Evolutionary conservation across 2,888 invertebrate genomes (phyloP).

Genomic region (Lapara coniferarum): DNA sequence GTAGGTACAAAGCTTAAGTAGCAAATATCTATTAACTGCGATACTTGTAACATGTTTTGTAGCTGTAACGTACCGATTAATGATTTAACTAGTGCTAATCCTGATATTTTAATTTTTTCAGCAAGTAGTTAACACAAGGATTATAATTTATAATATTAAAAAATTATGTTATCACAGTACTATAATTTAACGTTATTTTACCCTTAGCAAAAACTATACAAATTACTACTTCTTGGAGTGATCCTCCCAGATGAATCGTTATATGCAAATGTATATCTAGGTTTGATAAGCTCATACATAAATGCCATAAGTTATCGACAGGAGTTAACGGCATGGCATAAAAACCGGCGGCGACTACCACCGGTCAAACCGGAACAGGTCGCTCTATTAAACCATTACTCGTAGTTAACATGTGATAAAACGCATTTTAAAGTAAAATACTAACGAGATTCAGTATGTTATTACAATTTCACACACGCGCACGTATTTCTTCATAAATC

Average conservation of each 20-base stretch:
- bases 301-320: slow-evolving; percentile 35
- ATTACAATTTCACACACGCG: slow-evolving; percentile 14
- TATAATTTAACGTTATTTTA: too few relatives aligned
- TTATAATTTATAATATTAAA: too few relatives aligned
- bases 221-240: background rate
- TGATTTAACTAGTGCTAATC: too few relatives aligned
- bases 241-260: slow-evolving; percentile 3
- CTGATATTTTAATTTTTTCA: too few relatives aligned
- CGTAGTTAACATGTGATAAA: slow-evolving; percentile 57
- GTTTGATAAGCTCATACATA: slow-evolving; percentile 21
- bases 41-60: too few relatives aligned
- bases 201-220: too few relatives aligned
- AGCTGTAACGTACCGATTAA: too few relatives aligned
- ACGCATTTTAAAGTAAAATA: slow-evolving; percentile 51
- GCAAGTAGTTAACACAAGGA: too few relatives aligned
- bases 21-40: too few relatives aligned
- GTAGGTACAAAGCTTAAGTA: too few relatives aligned
- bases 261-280: slow-evolving; percentile 11
- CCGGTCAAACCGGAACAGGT: slow-evolving; percentile 63
- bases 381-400: slow-evolving; percentile 56
- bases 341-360: slow-evolving; percentile 62
- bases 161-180: too few relatives aligned
- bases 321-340: slow-evolving; percentile 63
- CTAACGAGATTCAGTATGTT: slow-evolving; percentile 30
- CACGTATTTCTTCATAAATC: slow-evolving; percentile 9